Base-by-base conservation (phyloP, 1,140 invertebrate genomes). In the Ips nitidus region DNA sequence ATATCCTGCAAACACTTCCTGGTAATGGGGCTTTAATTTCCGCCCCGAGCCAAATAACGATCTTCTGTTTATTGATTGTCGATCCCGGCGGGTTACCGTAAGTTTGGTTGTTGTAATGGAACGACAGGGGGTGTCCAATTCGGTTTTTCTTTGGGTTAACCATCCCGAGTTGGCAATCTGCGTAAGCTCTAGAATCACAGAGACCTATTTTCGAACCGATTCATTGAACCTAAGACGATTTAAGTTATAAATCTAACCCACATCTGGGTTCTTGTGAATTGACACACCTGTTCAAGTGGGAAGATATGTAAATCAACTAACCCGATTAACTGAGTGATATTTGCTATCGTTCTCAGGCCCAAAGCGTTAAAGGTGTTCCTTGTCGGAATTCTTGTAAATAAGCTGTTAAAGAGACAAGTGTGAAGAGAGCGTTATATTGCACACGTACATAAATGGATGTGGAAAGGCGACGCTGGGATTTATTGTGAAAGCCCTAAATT, bases 1-100 rank as follows among this genome's bases (percentile, higher is more conserved):
- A 64, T 64, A 64, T 64, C 62, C 66, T 68, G 66, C 40, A 52
- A 59, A 57, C 40, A 69, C 63, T 72, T 72, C 71, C 71, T 73
- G 72, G 43, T 73, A 73, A 73, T 73, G 61, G 72, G 55, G 43
- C 66, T 71, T 73, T 74, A 74, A 74, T 74, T 74, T 74, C 73
- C 73, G 73, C 53, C 56, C 43, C 38, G 56, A 4, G 52, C 59
- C 61, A 59, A 62, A 70, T 52, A 64, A 63, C 41, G 45, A 70
- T 60, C 47, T 70, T 63, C 61, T 64, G 47, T 59, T 63, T 70
- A 70, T 70, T 70, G 68, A 70, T 70, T 64, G 55, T 55, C 62
- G 50, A 64, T 7, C 5, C 39, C 8, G 43, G 41, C 8, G 42
- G 40, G 43, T 50, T 38, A 52, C 60, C 45, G n/a, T 62, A 52